These are phyloP conservation scores for Dendroctonus ponderosae DNA, from an alignment of 1,140 invertebrate species.

Conservation along the genomic window DNA sequence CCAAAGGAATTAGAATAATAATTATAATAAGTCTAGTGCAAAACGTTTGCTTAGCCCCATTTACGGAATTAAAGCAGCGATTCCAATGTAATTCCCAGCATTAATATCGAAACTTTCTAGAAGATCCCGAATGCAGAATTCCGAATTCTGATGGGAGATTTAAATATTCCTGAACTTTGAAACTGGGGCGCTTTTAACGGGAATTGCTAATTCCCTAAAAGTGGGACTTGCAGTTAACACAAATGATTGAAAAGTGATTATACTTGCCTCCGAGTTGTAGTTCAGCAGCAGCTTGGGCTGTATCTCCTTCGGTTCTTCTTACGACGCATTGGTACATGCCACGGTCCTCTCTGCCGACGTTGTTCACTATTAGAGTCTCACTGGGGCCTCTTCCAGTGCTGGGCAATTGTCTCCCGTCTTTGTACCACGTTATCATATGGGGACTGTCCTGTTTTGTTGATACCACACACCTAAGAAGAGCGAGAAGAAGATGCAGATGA, in stretches of 20 bases:
- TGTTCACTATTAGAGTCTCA: conserved; percentile 64
- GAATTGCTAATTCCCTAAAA: no score
- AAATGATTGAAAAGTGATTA: no score
- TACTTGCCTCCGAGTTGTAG: conserved; percentile 74
- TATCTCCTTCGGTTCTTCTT: conserved; percentile 69
- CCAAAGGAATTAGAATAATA: no score
- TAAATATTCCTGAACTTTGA: background rate
- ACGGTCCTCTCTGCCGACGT: conserved; percentile 72
- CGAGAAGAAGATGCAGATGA: background rate
- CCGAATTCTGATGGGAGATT: conserved; percentile 4
- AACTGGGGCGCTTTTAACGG: no score
- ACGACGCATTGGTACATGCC: conserved; percentile 88
- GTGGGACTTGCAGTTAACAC: no score
- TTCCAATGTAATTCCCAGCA: background rate
- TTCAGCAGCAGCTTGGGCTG: conserved; percentile 76
- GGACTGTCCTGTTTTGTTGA: conserved; percentile 52
- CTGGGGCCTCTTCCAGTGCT: conserved; percentile 62
- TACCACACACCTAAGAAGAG: conserved; percentile 56
- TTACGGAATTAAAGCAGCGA: no score
- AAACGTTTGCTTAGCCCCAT: conserved; percentile 1
- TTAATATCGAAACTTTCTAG: conserved; percentile 3
- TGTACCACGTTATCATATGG: conserved; percentile 58
- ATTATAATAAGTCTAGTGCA: background rate
- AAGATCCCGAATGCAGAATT: conserved; percentile 6
- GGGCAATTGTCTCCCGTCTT: conserved; percentile 70